These are phyloP conservation scores for Stenotaenia linearis DNA, from an alignment of 2,888 invertebrate genomes.

Conservation along the genomic window DNA sequence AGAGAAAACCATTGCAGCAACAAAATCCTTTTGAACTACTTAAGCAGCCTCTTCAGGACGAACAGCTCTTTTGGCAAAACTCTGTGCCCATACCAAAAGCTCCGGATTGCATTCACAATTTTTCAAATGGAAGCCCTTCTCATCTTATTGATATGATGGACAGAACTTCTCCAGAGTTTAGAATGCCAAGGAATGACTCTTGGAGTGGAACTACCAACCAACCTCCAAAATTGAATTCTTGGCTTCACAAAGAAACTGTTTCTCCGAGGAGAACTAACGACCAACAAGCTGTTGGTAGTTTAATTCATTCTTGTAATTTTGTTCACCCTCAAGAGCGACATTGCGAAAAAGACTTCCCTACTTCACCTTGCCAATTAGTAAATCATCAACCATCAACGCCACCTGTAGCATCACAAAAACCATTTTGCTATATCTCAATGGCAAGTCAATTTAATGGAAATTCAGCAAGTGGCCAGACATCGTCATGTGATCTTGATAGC, in stretches of 20 bases:
- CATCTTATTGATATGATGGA: background rate
- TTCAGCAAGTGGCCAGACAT: background rate
- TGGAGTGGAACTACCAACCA: background rate
- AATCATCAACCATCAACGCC: background rate
- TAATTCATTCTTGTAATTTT: background rate
- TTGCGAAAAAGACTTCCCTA: background rate
- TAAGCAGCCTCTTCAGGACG: background rate
- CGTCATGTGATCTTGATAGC: background rate
- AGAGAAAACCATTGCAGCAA: background rate
- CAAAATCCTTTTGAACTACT: background rate
- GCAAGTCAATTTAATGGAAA: background rate
- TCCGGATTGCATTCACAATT: background rate
- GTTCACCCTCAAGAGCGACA: background rate
- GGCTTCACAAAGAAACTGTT: background rate
- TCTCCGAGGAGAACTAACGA: background rate
- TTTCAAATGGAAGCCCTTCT: background rate
- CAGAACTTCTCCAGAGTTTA: background rate
- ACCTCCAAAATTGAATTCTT: background rate
- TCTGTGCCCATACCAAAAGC: background rate
- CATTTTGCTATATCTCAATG: background rate
- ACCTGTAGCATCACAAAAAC: background rate
- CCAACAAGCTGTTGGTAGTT: background rate
- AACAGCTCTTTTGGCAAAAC: background rate
- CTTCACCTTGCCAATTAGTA: background rate
- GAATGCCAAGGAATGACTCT: background rate